Evolutionary conservation across 2,113 vertebrate genomes (phyloP).

Genomic region (Callipepla squamata): DNA sequence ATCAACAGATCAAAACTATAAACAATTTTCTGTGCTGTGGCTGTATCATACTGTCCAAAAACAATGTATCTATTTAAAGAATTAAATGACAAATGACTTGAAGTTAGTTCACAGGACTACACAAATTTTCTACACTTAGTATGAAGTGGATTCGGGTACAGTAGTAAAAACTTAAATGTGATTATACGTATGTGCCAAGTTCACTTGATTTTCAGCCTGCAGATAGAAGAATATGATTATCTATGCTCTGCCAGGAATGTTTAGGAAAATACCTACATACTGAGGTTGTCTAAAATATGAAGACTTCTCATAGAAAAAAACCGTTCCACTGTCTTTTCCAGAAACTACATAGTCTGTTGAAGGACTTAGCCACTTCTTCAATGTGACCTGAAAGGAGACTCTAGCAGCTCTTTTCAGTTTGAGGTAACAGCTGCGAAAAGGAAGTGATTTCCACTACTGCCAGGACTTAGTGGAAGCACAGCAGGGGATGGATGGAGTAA

Average conservation of each 20-base stretch:
- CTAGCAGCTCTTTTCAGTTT: conserved; percentile 2
- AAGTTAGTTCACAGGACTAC: background rate
- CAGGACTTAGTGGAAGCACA: conserved; percentile 26
- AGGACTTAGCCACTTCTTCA: background rate
- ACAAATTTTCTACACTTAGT: background rate
- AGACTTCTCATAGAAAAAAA: background rate
- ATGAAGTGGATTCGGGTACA: background rate
- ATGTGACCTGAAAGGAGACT: conserved; percentile 1
- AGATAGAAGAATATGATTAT: background rate
- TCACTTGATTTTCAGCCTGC: background rate
- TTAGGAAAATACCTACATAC: background rate
- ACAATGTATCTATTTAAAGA: background rate
- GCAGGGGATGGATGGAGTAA: background rate
- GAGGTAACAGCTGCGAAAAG: conserved; percentile 53
- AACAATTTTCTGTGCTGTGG: background rate
- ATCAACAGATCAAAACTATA: background rate
- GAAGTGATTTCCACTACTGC: background rate
- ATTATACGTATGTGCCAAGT: background rate
- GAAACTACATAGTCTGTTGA: background rate
- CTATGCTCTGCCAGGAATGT: background rate
- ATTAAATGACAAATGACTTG: background rate
- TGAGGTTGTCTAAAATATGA: background rate
- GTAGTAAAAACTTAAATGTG: background rate
- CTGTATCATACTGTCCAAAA: background rate
- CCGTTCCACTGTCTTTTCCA: background rate